These are phyloP conservation scores for Aphaenogaster floridana DNA, from an alignment of 1,140 invertebrate genomes.

Conservation along the genomic window DNA sequence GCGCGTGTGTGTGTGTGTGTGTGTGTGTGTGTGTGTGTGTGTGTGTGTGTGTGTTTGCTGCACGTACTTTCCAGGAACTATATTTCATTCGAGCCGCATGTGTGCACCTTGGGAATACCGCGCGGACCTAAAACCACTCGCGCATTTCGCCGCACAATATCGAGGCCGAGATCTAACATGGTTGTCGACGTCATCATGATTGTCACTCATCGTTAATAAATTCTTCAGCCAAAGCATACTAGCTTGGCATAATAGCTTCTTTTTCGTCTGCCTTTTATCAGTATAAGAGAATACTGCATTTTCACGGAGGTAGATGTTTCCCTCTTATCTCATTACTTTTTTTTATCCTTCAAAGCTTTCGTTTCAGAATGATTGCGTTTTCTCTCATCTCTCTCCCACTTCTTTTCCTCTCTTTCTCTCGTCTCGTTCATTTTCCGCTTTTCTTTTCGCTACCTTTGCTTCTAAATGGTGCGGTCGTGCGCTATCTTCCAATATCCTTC, in stretches of 20 bases:
- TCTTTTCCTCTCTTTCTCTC: conserved; percentile 16
- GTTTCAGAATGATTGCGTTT: not conserved
- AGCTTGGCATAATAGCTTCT: not conserved
- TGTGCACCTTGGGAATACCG: conserved; percentile 52
- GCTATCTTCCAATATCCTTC: conserved; percentile 38
- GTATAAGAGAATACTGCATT: not conserved
- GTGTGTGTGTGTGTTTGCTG: not conserved
- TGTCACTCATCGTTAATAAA: conserved; percentile 12
- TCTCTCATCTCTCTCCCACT: not conserved
- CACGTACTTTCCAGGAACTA: conserved; percentile 68
- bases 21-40: too few relatives aligned
- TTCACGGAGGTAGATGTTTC: not conserved
- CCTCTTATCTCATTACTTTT: not conserved
- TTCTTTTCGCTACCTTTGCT: not conserved
- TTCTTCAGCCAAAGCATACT: not conserved
- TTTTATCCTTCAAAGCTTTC: conserved; percentile 43
- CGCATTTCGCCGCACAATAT: conserved; percentile 5
- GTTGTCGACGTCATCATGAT: not conserved
- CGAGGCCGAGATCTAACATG: not conserved
- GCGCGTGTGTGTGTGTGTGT: not conserved
- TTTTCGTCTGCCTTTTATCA: not conserved
- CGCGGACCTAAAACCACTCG: conserved; percentile 59
- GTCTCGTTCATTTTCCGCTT: conserved; percentile 14
- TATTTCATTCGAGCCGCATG: conserved; percentile 58
- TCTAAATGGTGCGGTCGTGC: conserved; percentile 29